Evolutionary conservation across 2,113 vertebrate species (phyloP), one percentile per base, ranked within the genome.

Genomic region (Alethe diademata): DNA sequence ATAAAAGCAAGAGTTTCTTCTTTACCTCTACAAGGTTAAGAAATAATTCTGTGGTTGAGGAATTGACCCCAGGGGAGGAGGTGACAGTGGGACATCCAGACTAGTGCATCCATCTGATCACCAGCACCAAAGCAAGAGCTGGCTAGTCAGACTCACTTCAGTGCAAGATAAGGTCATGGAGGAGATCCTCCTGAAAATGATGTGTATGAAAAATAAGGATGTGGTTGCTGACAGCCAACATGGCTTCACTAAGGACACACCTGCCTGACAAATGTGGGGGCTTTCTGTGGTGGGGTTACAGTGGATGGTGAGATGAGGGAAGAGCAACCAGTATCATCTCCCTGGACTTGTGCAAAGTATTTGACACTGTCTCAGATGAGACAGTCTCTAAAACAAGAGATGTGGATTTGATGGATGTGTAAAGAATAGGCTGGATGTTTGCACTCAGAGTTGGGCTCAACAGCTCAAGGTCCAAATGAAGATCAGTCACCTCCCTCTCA

Each of bases 291-390:
- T 45, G 9, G 8, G 12, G 24, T 45, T 38, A 66, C 33, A 66
- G 23, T 58, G 19, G 60, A n/a, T 53, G 53, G 16, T n/a, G 45
- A 45, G n/a, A 66, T 50, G 36, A 36, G 26, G 22, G 43, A 72
- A 57, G 18, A 65, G 12, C 1, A 2, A 29, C 24, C 28, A 29
- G 3, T 28, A 36, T 66, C 4, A 38, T 24, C 45, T 60, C 8
- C 28, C 19, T 60, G 67, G 43, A 57, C 33, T 80, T 29, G 12
- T 38, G 60, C 36, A 25, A 45, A n/a, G 36, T 38, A 36, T 45
- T 80, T 38, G 28, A 14, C 8, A 43, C 23, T 38, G 28, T 45
- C 33, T 26, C 0, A 0, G 22, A 72, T 0, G 0, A 43, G 43
- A 43, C 19, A 19, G 25, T 57, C 33, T 65, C 60, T 43, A 19